Evolutionary conservation across 2,797 vertebrate genomes (phyloP).

Genomic region (Aratinga solstitialis): DNA sequence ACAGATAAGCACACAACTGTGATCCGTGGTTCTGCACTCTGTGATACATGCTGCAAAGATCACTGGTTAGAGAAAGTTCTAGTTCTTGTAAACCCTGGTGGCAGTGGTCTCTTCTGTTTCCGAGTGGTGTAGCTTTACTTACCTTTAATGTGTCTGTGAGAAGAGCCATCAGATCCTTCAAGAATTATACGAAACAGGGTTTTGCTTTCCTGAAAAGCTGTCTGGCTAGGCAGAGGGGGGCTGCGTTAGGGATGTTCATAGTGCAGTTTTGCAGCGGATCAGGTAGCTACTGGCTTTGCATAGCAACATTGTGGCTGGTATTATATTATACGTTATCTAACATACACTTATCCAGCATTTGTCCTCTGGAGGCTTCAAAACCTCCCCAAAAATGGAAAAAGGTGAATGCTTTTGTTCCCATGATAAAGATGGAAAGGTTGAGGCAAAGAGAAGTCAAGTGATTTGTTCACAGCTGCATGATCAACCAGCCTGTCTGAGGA

Average conservation of each 20-base stretch:
- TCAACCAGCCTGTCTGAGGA: not conserved
- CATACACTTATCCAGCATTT: not conserved
- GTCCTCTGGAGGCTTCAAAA: not conserved
- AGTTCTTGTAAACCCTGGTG: not conserved
- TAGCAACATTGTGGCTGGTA: not conserved
- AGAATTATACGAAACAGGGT: not conserved
- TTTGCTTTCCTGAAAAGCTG: not conserved
- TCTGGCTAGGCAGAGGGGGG: not conserved
- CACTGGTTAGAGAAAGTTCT: not conserved
- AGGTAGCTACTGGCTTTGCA: constrained; percentile 6
- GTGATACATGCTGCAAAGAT: not conserved
- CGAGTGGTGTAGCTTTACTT: not conserved
- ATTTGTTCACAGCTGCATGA: not conserved
- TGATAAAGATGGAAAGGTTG: not conserved
- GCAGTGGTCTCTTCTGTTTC: not conserved
- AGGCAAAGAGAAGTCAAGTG: not conserved
- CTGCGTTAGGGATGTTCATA: constrained; percentile 11
- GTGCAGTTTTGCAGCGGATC: constrained; percentile 20
- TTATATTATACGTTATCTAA: not conserved
- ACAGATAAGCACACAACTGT: not conserved
- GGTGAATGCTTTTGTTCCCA: not conserved
- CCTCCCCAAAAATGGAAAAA: not conserved
- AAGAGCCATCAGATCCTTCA: not conserved
- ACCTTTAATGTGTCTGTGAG: not conserved
- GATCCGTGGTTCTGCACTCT: not conserved